Base-by-base conservation (phyloP, 2,797 vertebrate species). In the Microctenopoma stevenorrisi region DNA sequence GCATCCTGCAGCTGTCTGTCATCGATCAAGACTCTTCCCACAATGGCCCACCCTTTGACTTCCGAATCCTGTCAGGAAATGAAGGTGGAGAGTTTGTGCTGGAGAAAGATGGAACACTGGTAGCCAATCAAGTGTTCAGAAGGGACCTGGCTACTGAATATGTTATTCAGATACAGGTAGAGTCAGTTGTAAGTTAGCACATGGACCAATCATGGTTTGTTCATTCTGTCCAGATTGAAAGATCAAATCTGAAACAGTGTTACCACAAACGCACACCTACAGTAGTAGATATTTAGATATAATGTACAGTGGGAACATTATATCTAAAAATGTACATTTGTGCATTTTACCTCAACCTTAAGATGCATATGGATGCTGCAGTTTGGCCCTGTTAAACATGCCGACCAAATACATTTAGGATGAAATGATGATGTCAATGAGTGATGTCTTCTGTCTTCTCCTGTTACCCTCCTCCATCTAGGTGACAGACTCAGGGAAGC, bases 31-130 rank as follows among this genome's bases (percentile, higher is more conserved):
- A 99, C 84, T 96, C 97, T 63, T 95, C 96, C 85, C 96, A 97
- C 89, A 99, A 99, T 5, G 97, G 98, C 16, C 96, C 97, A 0
- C 98, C 98, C 33, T 99, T 98, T 66, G 90, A 94, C 48, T 98
- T 98, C 90, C 89, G 77, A 60, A 96, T 99, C 76, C 81, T 97
- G 61, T 93, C 95, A 30, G 98, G 98, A 74, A 99, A 99, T 6
- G 95, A 98, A 81, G 97, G 96, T 2, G 89, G 92, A 54, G 96
- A 96, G 79, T 99, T 99, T 76, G 37, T 93, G 0, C 80, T 99
- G 92, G 96, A 98, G 72, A 91, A 93, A 44, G 94, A 95, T 0
- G 98, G 98, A 13, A 83, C 95, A 38, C 90, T 99, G 68, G 92
- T 94, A 13, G 96, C 98, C 57, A 96, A 96, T 54, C 94, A 96